Evolutionary conservation across 2,797 vertebrate species (phyloP), one percentile per base, ranked within the genome.

Genomic region (Cossypha niveicapilla): DNA sequence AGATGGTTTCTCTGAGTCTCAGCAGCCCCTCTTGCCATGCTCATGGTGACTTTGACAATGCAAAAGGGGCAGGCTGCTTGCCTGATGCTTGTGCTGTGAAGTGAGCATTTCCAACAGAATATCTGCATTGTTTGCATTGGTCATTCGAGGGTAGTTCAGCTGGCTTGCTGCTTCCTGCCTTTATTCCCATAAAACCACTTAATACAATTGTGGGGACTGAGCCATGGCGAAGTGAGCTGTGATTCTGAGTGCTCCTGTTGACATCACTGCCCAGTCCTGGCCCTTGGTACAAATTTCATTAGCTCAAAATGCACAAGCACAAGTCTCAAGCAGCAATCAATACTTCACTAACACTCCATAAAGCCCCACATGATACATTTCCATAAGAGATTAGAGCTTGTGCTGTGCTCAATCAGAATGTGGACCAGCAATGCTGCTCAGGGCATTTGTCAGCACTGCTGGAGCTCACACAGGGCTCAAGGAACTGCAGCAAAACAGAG

Each of bases 161-260:
- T 63, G 70, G 12, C 47, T 86, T 65, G 18, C 62, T 61, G 45
- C 71, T 82, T 57, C 60, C 71, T 91, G 76, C 68, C 91, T 85
- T 88, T 80, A 95, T 86, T 92, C 78, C 78, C 75, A 53, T 57
- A 76, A 93, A 91, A 44, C 27, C 74, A 70, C 77, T 93, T 41
- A 47, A 84, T 53, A 28, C 73, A 82, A 90, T 76, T 76, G 80
- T 81, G 82, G 75, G 77, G 71, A 50, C 35, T 83, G 93, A 93
- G 87, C 44, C 77, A 48, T 24, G 73, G 88, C 44, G 25, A 58
- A 86, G 56, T 8, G 73, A 75, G 67, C 47, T 44, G 16, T 12
- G 74, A 23, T 35, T 81, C 23, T 62, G 56, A 54, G 47, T n/a
- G 13, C 47, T 51, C 35, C 37, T 88, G 68, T 39, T 90, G 93